Conservation (phyloP, 2,797 vertebrate species). For the Momotus momota region DNA sequence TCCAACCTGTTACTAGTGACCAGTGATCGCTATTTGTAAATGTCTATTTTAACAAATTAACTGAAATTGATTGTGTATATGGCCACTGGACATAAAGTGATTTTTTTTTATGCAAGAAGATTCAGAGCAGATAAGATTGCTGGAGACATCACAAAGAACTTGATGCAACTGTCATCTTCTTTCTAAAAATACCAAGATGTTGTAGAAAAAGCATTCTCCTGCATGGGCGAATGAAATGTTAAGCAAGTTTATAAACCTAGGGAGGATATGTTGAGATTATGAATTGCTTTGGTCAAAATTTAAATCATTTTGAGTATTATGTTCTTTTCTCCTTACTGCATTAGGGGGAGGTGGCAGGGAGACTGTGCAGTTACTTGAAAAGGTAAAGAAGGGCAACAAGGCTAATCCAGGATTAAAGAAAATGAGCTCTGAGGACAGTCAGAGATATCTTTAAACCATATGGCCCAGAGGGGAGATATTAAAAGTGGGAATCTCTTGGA, state of each 20-base stretch:
- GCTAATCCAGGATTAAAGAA: slow-evolving; percentile 69
- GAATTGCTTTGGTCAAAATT: slow-evolving; percentile 11
- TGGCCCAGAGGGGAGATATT: slow-evolving; percentile 46
- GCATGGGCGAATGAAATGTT: background rate
- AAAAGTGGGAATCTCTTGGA: background rate
- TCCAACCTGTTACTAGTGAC: background rate
- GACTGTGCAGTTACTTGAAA: slow-evolving; percentile 36
- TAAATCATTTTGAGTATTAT: background rate
- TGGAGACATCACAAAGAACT: background rate
- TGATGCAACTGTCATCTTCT: background rate
- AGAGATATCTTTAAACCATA: slow-evolving; percentile 32
- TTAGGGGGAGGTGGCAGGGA: background rate
- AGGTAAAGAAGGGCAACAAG: slow-evolving; percentile 40
- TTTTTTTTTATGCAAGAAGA: background rate
- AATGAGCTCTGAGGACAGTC: slow-evolving; percentile 53
- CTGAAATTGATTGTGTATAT: accelerated
- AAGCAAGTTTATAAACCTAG: background rate
- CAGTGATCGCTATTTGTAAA: background rate
- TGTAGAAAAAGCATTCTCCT: background rate
- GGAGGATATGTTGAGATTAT: background rate
- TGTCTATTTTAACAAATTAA: background rate
- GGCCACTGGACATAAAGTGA: background rate
- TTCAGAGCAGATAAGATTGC: background rate
- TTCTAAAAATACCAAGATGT: background rate
- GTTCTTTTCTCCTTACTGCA: background rate